Conservation (phyloP, 2,888 invertebrate species). For the Onchidella celtica region DNA sequence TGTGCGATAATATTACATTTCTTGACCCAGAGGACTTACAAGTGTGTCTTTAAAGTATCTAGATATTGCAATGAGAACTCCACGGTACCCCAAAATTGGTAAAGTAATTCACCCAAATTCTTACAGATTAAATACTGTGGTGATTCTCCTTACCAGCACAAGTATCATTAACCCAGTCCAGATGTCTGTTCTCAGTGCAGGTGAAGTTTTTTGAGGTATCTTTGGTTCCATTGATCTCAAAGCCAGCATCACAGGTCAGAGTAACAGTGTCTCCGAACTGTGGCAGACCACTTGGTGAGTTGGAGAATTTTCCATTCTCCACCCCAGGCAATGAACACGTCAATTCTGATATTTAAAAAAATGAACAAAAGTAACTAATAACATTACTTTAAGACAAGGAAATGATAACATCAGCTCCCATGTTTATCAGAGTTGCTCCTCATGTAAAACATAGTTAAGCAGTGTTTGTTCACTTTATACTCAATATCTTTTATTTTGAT, state of each 20-base stretch:
- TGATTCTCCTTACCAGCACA: slow-evolving; percentile 37
- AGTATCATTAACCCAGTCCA: slow-evolving; percentile 4
- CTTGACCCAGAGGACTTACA: no score
- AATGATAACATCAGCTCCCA: no score
- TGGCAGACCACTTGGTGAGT: not conserved
- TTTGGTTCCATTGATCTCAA: slow-evolving; percentile 12
- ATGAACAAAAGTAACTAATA: not conserved
- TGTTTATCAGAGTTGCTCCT: no score
- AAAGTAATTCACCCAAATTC: no score
- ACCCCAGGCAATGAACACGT: slow-evolving; percentile 32
- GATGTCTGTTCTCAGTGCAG: slow-evolving; percentile 3
- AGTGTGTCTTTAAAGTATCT: no score
- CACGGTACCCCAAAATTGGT: no score
- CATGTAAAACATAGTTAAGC: no score
- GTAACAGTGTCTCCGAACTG: slow-evolving; percentile 6
- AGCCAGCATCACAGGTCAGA: slow-evolving; percentile 25
- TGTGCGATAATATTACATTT: no score
- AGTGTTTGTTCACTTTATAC: no score
- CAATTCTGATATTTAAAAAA: slow-evolving; percentile 1
- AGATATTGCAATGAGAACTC: no score
- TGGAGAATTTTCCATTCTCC: not conserved
- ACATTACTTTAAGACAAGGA: not conserved
- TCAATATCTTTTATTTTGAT: no score
- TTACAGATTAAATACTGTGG: no score
- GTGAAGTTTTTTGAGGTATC: not conserved